Evolutionary conservation across 2,113 vertebrate genomes (phyloP).

Genomic region (Eptesicus fuscus): DNA sequence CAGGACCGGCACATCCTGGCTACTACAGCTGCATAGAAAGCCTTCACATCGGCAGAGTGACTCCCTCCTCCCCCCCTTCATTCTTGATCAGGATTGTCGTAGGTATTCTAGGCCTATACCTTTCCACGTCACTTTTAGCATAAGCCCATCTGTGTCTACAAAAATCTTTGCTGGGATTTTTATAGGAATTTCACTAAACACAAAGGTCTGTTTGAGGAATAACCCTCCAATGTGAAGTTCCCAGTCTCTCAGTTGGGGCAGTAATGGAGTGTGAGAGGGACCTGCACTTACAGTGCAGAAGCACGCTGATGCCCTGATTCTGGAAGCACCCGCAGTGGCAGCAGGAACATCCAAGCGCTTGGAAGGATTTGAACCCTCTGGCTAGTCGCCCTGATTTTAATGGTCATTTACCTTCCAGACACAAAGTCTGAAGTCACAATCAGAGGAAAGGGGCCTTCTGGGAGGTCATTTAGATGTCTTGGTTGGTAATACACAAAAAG

Average conservation of each 20-base stretch:
- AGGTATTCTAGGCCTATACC: background rate
- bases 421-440: background rate
- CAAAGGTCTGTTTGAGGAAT: background rate
- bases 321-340: background rate
- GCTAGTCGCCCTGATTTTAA: background rate
- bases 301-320: background rate
- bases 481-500: background rate
- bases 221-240: background rate
- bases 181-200: background rate
- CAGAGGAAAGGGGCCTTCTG: background rate
- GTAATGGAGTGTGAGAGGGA: background rate
- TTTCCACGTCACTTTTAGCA: background rate
- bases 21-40: background rate
- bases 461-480: background rate
- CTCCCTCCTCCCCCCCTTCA: background rate
- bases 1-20: accelerated
- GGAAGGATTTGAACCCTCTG: background rate
- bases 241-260: background rate
- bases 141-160: background rate
- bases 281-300: background rate
- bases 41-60: accelerated
- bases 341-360: background rate
- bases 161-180: background rate
- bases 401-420: background rate
- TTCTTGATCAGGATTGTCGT: background rate